Percentiles rank a stretch among this genome's conserved stretches.
Evolutionary conservation across 2,888 invertebrate genomes (phyloP).

Genomic region (Drosophila aldrichi): DNA sequence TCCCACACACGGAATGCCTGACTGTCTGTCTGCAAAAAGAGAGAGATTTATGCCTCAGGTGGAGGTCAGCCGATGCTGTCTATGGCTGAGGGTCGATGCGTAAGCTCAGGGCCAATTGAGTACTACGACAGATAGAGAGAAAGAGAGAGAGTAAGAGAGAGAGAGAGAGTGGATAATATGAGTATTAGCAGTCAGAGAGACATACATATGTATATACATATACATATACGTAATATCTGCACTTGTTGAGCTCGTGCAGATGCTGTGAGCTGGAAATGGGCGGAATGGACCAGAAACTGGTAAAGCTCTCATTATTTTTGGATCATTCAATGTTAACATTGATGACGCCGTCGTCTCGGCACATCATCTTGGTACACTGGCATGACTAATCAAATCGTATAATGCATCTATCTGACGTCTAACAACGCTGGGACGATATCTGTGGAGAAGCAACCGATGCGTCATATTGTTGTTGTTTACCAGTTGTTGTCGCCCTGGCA

Average conservation of each 20-base stretch:
- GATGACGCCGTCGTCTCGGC: constrained; percentile 29
- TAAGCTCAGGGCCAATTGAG: constrained; percentile 33
- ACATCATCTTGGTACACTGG: not conserved
- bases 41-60: constrained; percentile 40
- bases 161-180: not conserved
- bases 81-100: constrained; percentile 34
- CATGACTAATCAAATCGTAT: constrained; percentile 19
- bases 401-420: constrained; percentile 5
- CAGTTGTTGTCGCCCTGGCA: constrained; percentile 8
- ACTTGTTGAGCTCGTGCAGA: constrained; percentile 5
- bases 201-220: not conserved
- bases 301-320: not conserved
- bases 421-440: not conserved
- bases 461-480: constrained; percentile 1
- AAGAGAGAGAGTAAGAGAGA: not conserved
- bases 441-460: not conserved
- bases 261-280: constrained; percentile 27
- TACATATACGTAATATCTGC: constrained; percentile 4
- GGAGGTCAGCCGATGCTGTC: constrained; percentile 42
- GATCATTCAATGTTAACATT: constrained; percentile 31
- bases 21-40: constrained; percentile 5
- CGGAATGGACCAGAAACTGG: constrained; percentile 17
- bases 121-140: not conserved
- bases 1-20: not conserved
- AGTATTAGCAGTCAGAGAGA: not conserved